These are phyloP conservation scores for Dromaius novaehollandiae DNA, from an alignment of 2,113 vertebrate species.

Conservation along the genomic window DNA sequence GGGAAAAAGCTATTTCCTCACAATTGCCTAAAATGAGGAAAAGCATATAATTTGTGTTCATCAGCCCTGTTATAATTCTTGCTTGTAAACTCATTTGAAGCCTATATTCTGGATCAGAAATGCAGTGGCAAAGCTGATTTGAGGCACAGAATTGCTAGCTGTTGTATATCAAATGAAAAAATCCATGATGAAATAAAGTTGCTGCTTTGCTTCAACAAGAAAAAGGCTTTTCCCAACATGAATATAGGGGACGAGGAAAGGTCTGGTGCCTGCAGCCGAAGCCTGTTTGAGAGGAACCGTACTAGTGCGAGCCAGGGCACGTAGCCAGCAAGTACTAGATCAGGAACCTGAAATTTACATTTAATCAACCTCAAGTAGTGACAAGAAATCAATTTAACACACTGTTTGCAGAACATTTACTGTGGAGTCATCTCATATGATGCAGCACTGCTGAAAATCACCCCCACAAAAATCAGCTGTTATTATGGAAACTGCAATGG, in stretches of 20 bases:
- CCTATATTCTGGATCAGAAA: background rate
- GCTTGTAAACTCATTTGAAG: background rate
- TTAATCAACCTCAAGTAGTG: slow-evolving; percentile 22
- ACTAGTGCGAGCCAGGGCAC: background rate
- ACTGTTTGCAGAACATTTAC: slow-evolving; percentile 20
- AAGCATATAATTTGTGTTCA: background rate
- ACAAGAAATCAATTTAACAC: slow-evolving; percentile 44
- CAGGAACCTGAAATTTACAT: slow-evolving; percentile 40
- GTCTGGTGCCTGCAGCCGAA: background rate
- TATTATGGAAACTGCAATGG: background rate
- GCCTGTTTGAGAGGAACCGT: background rate
- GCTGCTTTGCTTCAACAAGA: background rate
- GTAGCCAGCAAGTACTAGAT: background rate
- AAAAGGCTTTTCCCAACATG: background rate
- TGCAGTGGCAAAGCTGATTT: background rate
- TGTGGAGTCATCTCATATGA: background rate
- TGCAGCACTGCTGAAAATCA: background rate
- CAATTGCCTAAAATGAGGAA: background rate
- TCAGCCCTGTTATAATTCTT: background rate
- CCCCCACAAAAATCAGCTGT: background rate
- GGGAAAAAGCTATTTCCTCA: background rate
- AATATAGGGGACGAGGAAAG: background rate
- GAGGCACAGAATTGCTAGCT: background rate
- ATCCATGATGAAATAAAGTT: background rate
- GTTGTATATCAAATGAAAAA: background rate